Base-by-base conservation (phyloP, 2,888 invertebrate species). In the Lasioglossum figueresi region DNA sequence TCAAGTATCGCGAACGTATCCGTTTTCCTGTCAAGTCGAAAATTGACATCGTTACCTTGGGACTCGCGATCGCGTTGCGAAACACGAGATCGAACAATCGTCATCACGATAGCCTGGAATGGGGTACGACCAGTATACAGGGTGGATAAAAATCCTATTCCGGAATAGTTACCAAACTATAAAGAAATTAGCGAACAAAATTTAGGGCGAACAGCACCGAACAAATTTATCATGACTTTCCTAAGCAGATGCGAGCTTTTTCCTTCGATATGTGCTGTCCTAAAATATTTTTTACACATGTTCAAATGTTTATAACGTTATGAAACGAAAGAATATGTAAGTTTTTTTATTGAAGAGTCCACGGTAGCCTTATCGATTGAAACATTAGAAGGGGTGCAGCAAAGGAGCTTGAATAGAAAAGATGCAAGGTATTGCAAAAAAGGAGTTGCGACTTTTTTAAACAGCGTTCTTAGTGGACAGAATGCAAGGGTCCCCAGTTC, bases 11-110 rank as follows among this genome's bases (percentile, higher is more conserved):
- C 52, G 79, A 68, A 75, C 40, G 80, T 85, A 86, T 82, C 74
- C 12, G 31, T 86, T 85, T 80, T 75, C 80, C 52, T 72, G 82
- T 78, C 77, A 76, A 76, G 68, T 80, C 73, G 86, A 85, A 87
- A 87, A 87, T 87, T 85, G 76, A 40, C 78, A 78, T 79, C 40
- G 78, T 59, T 63, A 45, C 89, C 88, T 89, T 89, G 88, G 83
- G 66, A 68, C 83, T 85, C 74, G 78, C 80, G 76, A 89, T 90
- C 87, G 76, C 59, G 56, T 89, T 90, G 72, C 90, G 87, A 90
- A 83, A 90, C 77, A 43, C 68, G 82, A 90, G 80, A 68, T 48
- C 43, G 68, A 34, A 43, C 27, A 23, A 6, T 27, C 23, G 40
- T 40, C n/a, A 75, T 63, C 66, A n/a, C 80, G 34, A n/a, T 31